Percentiles rank a stretch among this genome's conserved stretches.
Evolutionary conservation across 2,113 vertebrate genomes (phyloP).

Genomic region (Neodontobutis hainanensis): DNA sequence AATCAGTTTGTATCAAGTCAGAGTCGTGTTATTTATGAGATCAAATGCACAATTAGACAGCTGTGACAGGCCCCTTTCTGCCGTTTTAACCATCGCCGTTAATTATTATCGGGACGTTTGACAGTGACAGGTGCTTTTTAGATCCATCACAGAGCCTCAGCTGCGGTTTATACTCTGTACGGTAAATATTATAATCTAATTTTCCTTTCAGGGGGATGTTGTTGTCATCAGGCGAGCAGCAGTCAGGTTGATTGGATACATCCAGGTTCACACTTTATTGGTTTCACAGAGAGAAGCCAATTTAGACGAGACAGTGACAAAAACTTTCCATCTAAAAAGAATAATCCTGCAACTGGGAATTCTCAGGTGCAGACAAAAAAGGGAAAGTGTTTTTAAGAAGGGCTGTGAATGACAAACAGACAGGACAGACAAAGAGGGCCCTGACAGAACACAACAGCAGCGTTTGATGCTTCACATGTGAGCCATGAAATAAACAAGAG

Average conservation of each 20-base stretch:
- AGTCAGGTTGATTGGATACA: conserved; percentile 89
- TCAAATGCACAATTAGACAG: background rate
- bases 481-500: conserved; percentile 89
- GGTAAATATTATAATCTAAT: conserved; percentile 52
- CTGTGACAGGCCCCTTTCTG: background rate
- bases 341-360: conserved; percentile 94
- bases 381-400: conserved; percentile 85
- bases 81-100: background rate
- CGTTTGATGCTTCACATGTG: conserved; percentile 89
- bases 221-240: conserved; percentile 87
- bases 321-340: conserved; percentile 94
- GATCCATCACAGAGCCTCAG: too few relatives aligned
- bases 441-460: conserved; percentile 84
- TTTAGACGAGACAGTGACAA: conserved; percentile 93
- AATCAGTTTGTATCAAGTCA: background rate
- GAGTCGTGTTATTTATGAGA: background rate
- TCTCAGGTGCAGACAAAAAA: conserved; percentile 78
- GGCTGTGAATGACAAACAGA: conserved; percentile 91
- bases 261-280: conserved; percentile 95
- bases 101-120: conserved; percentile 30
- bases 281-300: conserved; percentile 89
- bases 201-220: conserved; percentile 68
- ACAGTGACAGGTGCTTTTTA: conserved; percentile 81
- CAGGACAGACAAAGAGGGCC: conserved; percentile 81
- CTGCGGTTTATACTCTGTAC: conserved; percentile 41